Base-by-base conservation (phyloP, 2,888 invertebrate species). In the Malthinus seriepunctatus region DNA sequence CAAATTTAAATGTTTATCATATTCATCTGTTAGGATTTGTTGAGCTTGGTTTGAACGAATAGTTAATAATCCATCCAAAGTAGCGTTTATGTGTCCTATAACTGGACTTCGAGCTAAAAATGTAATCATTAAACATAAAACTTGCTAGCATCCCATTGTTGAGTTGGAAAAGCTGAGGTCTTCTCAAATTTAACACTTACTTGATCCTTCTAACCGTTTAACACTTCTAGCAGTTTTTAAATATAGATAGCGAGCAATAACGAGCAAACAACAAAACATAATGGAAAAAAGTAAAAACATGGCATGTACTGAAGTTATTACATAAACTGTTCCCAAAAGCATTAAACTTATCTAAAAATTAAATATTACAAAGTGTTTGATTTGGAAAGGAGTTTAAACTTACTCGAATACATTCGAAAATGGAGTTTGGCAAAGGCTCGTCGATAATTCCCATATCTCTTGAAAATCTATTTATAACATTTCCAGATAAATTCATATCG, bases 221-320 rank as follows among this genome's bases (percentile, higher is more conserved):
- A 93, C 77, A 69, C 88, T 89, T 15, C 91, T 78, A n/a, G 90
- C 89, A 9, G 90, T 89, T 33, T 81, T 76, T 9, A 93, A 79
- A 77, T 90, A 92, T 66, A 88, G 81, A 2, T 81, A 77, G 12
- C 92, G 75, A 8, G 91, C 74, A 7, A 83, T 72, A 54, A 84
- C 82, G 72, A 93, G 86, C 8, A 89, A 67, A 0, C 83, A 63
- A 0, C 84, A 82, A n/a, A 93, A 83, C 1, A 87, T 73, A 0
- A 82, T 76, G 0, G 90, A 87, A 0, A 89, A 88, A 32, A 89
- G 69, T 34, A 89, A 64, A 1, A 90, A 80, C 81, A 84, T 85
- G 69, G 84, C 84, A 77, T 90, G 31, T 3, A 89, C 85, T 2
- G 86, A 71, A 6, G 86, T 85, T 0, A 91, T 86, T 45, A 93